Base-by-base conservation (phyloP, 1,140 invertebrate species). In the Subanguina moxae region DNA sequence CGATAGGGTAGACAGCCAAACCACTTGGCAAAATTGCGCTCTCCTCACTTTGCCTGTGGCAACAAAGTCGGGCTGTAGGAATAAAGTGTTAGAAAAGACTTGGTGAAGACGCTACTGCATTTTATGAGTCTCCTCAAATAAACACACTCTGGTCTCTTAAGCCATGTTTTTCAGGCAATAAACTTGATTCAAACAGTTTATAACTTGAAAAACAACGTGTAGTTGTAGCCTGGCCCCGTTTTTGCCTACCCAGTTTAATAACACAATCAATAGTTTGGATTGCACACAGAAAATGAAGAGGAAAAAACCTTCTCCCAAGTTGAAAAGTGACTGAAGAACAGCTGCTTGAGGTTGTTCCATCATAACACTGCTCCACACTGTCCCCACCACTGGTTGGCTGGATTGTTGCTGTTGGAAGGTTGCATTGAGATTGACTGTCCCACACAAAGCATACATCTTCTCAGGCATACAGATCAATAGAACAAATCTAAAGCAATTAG, bases 401-500 rank as follows among this genome's bases (percentile, higher is more conserved):
- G n/a, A 45, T 13, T n/a, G 11, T 57, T 45, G 73, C 27, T 72
- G 71, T 17, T 70, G 68, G 17, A 38, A 28, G 11, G 32, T 19
- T 1, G 73, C 73, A 0, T 65, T 25, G 21, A 58, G n/a, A 28
- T 73, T 76, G 11, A 58, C 56, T 19, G 73, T 57, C 27, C 73
- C 73, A 21, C 30, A 42, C 42, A 71, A 25, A 21, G 57, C 61
- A 56, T 69, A 73, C 23, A 73, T 48, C 27, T 62, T 42, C 7
- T 62, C 71, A 25, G 72, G 71, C 13, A 65, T 46, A 58, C 72
- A 73, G 19, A 73, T 57, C 42, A 70, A 25, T 13, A 70, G 68
- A 13, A 70, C 32, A 66, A 43, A 67, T n/a, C 66, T 67, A 32
- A 28, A 57, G 0, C 11, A 45, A 13, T 45, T 45, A 52, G 15